Evolutionary conservation across 2,888 invertebrate genomes (phyloP), one percentile per base, ranked within the genome.

Genomic region (Pedicia rivosa): DNA sequence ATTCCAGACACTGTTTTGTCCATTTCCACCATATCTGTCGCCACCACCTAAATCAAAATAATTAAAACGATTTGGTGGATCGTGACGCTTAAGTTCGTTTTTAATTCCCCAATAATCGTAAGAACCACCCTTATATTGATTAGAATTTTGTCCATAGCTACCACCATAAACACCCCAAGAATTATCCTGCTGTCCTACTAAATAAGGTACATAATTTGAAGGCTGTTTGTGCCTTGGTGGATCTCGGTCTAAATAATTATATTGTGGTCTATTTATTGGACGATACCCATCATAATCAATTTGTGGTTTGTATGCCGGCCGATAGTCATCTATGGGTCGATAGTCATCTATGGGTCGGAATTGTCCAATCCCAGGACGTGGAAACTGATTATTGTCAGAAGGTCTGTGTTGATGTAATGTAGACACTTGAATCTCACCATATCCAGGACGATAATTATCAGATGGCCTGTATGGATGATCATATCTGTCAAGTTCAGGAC

Each of bases 141-240:
- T 48, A 17, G 40, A 38, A 39, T 22, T 39, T 17, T 35, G 38
- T 2, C 71, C 70, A 45, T 79, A 78, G 9, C 59, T 59, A 0
- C 73, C 70, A 0, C 74, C 73, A 46, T 76, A 74, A 40, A 66
- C 64, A 1, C 70, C 71, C 71, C 72, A 74, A 17, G 59, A 60
- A 30, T 65, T 64, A 25, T 64, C 57, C 2, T 62, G 61, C 2
- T 62, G 61, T 44, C 56, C 53, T 36, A 71, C 68, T 38, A 67
- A 61, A 46, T 74, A 74, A 1, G 74, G 72, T 16, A 72, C 58
- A 46, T 58, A 72, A 40, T 60, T 54, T 10, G 44, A 42, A 4
- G 53, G 51, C 15, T 55, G 56, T 36, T 56, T 55, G 42, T 57
- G 52, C 13, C 46, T 36, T 7, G 12, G 13, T 8, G 28, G 39